Evolutionary conservation across 2,888 invertebrate genomes (phyloP).

Genomic region (Drosophila mulleri): DNA sequence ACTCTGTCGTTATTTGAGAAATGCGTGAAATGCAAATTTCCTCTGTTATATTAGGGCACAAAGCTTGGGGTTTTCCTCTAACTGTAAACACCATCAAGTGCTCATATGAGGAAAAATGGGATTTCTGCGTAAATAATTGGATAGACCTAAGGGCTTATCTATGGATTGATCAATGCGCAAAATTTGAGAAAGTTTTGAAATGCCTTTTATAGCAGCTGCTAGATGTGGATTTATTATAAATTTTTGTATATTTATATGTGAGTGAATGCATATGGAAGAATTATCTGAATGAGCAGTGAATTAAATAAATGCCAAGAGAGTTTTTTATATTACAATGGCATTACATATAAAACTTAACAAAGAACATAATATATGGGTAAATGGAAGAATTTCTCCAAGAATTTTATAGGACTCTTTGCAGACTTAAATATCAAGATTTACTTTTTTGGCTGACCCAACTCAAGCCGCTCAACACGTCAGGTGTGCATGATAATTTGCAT

Average conservation of each 20-base stretch:
- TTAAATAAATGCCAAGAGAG: too few relatives aligned
- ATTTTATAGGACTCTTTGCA: not conserved
- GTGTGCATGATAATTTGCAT: conserved; percentile 14
- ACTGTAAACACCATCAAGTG: not conserved
- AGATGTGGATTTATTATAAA: too few relatives aligned
- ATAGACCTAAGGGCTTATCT: not conserved
- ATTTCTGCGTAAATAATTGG: conserved; percentile 1
- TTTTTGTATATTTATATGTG: too few relatives aligned
- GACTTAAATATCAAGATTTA: not conserved
- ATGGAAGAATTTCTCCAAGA: too few relatives aligned
- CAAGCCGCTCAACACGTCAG: not conserved
- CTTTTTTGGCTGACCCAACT: not conserved
- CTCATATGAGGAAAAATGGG: not conserved
- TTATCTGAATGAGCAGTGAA: too few relatives aligned
- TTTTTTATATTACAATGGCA: too few relatives aligned
- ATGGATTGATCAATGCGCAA: not conserved
- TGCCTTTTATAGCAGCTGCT: too few relatives aligned
- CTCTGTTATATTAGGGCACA: conserved; percentile 2
- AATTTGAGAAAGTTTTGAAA: not conserved
- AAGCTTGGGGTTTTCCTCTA: not conserved
- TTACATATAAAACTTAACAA: too few relatives aligned
- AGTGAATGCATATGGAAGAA: too few relatives aligned
- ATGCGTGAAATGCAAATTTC: conserved; percentile 28
- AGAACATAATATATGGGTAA: too few relatives aligned
- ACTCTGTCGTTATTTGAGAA: conserved; percentile 39